A percentile compares a stretch with the other conserved stretches of the same genome.
Conservation (phyloP, 2,113 vertebrate species). For the Diglossa brunneiventris region DNA sequence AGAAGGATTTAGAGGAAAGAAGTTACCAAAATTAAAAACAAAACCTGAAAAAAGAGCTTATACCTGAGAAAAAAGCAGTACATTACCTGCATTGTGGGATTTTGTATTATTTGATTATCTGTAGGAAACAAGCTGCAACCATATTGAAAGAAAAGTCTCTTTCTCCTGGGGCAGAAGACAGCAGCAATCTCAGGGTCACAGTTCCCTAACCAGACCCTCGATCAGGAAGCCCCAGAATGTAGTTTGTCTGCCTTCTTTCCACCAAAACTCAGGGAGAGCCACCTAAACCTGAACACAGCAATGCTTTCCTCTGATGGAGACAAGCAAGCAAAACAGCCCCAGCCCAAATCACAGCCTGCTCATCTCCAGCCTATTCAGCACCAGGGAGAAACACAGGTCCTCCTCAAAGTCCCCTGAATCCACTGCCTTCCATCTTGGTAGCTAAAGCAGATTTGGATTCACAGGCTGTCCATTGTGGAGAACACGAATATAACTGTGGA, state of each 20-base stretch:
- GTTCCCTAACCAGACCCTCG: not conserved
- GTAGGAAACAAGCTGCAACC: not conserved
- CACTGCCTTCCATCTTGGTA: not conserved
- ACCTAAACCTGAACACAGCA: not conserved
- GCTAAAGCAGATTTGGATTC: not conserved
- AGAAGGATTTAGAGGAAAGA: not conserved
- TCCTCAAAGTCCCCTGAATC: not conserved
- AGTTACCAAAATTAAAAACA: not conserved
- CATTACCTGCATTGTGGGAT: not conserved
- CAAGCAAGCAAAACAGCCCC: fast-evolving
- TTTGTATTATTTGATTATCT: not conserved
- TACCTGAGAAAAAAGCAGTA: not conserved
- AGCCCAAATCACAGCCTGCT: not conserved
- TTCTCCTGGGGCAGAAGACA: not conserved
- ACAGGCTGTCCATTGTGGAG: not conserved
- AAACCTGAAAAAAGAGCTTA: not conserved
- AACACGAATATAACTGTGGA: not conserved
- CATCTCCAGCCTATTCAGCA: not conserved
- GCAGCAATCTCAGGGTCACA: not conserved
- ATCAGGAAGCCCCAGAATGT: not conserved
- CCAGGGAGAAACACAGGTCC: not conserved
- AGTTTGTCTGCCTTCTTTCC: not conserved
- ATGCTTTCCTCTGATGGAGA: not conserved
- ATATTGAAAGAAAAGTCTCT: not conserved
- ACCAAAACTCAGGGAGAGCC: not conserved